These are phyloP conservation scores for Apteryx owenii DNA, from an alignment of 2,113 vertebrate genomes.

Conservation along the genomic window DNA sequence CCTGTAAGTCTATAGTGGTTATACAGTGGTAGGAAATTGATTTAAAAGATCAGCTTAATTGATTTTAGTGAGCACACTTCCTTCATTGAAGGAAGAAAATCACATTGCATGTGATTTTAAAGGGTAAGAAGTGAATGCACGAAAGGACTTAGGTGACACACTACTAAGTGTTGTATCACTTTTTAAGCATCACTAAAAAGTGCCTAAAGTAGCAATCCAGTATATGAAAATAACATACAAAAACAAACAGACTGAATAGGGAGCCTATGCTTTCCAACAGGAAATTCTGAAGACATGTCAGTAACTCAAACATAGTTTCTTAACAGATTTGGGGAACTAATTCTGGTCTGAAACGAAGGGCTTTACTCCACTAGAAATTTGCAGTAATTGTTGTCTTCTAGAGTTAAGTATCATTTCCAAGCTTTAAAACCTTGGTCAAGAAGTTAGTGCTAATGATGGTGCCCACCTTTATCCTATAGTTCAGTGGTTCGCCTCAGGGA, in stretches of 20 bases:
- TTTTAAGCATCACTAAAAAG: background rate
- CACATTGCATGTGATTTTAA: background rate
- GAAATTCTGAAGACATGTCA: background rate
- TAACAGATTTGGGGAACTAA: background rate
- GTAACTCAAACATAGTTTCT: background rate
- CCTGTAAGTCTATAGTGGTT: background rate
- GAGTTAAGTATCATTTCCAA: background rate
- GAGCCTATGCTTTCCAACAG: background rate
- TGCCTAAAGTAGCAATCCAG: background rate
- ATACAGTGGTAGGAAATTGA: background rate
- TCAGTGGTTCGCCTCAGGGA: background rate
- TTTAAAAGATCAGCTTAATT: background rate
- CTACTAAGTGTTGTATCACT: background rate
- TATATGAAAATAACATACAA: background rate
- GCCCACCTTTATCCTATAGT: background rate
- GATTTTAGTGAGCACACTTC: background rate
- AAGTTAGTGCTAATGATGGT: background rate
- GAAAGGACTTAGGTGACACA: background rate
- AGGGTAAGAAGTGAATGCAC: background rate
- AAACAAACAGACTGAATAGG: background rate
- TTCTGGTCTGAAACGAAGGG: background rate
- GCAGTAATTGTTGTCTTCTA: background rate
- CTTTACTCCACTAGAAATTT: background rate
- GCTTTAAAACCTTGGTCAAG: background rate
- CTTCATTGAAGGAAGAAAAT: background rate